Evolutionary conservation across 2,888 invertebrate species (phyloP), one percentile per base, ranked within the genome.

Genomic region (Augochlorella aurata): DNA sequence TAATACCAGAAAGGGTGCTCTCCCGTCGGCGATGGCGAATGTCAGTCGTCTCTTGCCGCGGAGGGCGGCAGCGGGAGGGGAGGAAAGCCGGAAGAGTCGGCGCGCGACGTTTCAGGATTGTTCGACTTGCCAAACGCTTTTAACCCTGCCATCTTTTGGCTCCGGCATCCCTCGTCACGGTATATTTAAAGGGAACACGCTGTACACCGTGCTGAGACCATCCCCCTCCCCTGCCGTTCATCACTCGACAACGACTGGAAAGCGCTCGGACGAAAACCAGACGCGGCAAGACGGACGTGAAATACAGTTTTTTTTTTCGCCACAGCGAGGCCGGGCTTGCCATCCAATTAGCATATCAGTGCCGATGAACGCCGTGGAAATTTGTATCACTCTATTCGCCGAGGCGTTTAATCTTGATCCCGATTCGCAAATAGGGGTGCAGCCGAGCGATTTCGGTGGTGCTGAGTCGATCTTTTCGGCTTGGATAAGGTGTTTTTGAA

Each of bases 1-100:
- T 89, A 90, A 90, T 90, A 88, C 88, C 78, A 83, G 82, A 81
- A 84, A 79, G 79, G 76, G 78, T 76, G 85, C 82, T 61, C 61
- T 61, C 24, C 61, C 29, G 24, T 29, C 44, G 68, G 77, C 66
- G 81, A 79, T 85, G 85, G 89, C 85, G 88, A 89, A 89, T 89
- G 89, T 89, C 87, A 85, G 80, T 84, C 75, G 67, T 21, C 21
- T 58, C 21, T 24, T 24, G 58, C 14, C 5, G 24, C 12, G 7
- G 21, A 10, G 54, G 61, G 16, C 58, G 65, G 16, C 3, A 14
- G 58, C 74, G 82, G 83, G 84, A 81, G 77, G 65, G 69, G 50
- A 54, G 63, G 70, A 66, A 63, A 63, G 67, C n/a, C 45, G 77
- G 61, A 70, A 79, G 74, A 76, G 71, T 70, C 74, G 66, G 77